phyloP scores from a whole-genome alignment of 2,113 vertebrate genomes.

The Eurystomus gularis region DNA sequence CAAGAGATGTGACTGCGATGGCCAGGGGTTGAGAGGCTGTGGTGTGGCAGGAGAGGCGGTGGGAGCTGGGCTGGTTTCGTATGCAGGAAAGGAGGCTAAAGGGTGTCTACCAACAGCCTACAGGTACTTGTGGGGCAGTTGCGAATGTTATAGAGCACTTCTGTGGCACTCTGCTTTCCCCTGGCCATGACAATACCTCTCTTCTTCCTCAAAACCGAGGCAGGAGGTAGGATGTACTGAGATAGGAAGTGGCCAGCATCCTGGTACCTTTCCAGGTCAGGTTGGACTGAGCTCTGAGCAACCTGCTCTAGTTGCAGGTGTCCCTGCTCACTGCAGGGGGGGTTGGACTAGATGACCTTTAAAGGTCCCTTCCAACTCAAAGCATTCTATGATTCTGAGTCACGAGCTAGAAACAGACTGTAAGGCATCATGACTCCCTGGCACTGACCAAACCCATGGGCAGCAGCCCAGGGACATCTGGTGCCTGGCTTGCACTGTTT shows the following conservation, averaged over 20 bases:
- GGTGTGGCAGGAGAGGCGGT: background rate
- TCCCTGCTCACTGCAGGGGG: background rate
- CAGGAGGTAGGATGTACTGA: background rate
- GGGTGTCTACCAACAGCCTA: background rate
- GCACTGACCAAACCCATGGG: background rate
- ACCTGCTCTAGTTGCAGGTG: background rate
- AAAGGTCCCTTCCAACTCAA: background rate
- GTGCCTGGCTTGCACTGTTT: background rate
- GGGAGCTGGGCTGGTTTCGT: background rate
- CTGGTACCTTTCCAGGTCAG: background rate
- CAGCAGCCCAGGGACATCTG: background rate
- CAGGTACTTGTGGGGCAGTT: background rate
- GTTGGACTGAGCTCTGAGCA: background rate
- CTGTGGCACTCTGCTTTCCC: background rate
- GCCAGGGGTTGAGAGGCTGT: background rate
- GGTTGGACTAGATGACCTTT: background rate
- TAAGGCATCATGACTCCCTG: rapidly evolving
- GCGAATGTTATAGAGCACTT: background rate
- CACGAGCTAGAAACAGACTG: background rate
- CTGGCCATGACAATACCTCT: background rate
- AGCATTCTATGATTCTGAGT: background rate
- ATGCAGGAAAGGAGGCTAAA: background rate
- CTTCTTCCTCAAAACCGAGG: rapidly evolving
- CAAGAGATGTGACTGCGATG: background rate
- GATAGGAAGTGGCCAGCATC: background rate